Base-by-base conservation (phyloP, 2,888 invertebrate species). In the Ramazzottius varieornatus region DNA sequence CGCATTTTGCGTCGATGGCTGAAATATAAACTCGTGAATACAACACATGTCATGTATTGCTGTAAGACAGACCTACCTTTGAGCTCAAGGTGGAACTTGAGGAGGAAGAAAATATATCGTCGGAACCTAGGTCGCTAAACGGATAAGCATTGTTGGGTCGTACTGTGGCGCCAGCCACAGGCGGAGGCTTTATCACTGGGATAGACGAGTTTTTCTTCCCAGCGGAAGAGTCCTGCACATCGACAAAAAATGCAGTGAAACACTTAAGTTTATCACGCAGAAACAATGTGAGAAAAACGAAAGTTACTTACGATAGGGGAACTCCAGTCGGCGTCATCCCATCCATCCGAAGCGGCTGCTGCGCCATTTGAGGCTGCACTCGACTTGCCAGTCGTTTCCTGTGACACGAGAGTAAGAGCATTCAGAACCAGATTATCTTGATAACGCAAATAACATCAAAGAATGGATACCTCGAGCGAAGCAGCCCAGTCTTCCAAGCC, bases 251-350 rank as follows among this genome's bases (percentile, higher is more conserved):
- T n/a, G n/a, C n/a, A n/a, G n/a, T n/a, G n/a, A n/a, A n/a, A n/a
- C n/a, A n/a, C n/a, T n/a, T n/a, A n/a, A n/a, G n/a, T n/a, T n/a
- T n/a, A n/a, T n/a, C n/a, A n/a, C 8, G 20, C 40, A 40, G 40
- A 40, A 40, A 40, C 40, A 40, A 40, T 40, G 40, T 40, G 8
- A 40, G 40, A 20, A 40, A 40, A 40, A 20, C 8, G 40, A 40
- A 40, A 40, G 24, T 29, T 4, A 54, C 54, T 29, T 29, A 54
- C 54, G 54, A 54, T 54, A n/a, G 54, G 54, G 4, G 54, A 24
- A 29, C 29, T 54, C 54, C 54, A 54, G 54, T 75, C 74, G 68
- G 75, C 76, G 68, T 75, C 75, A 66, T 77, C 76, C 74, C 77
- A 69, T 1, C 69, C 67, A 29, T 66, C 68, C 33, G 63, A 46